Percentiles rank a stretch among this genome's conserved stretches.
Conservation (phyloP, 2,797 vertebrate species). For the Paratrypauchen microcephalus region DNA sequence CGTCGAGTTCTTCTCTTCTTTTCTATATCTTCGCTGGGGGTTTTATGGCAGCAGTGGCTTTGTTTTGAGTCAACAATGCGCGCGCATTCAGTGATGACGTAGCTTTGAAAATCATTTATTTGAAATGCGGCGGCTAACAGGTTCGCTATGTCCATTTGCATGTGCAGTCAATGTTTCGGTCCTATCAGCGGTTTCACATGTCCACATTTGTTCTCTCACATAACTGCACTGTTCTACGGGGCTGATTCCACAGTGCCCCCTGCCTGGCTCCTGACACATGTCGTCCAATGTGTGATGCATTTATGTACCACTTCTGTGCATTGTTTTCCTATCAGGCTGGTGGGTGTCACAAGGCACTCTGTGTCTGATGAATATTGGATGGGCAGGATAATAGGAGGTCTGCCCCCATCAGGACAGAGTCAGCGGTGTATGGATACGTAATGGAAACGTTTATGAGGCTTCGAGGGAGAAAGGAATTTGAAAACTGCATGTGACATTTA, state of each 20-base stretch:
- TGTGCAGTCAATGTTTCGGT: slow-evolving; percentile 15
- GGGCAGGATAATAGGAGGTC: slow-evolving; percentile 63
- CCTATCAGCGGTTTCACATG: slow-evolving; percentile 13
- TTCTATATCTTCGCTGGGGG: too few relatives aligned
- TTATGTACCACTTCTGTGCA: slow-evolving; percentile 46
- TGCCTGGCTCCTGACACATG: slow-evolving; percentile 37
- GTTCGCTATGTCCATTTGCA: too few relatives aligned
- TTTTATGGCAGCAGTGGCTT: too few relatives aligned
- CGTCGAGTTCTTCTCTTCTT: too few relatives aligned
- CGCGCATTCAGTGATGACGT: too few relatives aligned
- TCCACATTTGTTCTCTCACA: background rate
- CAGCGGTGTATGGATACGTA: slow-evolving; percentile 43
- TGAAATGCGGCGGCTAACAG: too few relatives aligned
- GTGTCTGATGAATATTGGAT: slow-evolving; percentile 73
- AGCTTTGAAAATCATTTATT: too few relatives aligned
- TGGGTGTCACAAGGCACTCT: slow-evolving; percentile 62
- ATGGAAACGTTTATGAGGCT: slow-evolving; percentile 53
- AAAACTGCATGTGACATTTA: slow-evolving; percentile 17
- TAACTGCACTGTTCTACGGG: background rate
- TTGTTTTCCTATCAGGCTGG: slow-evolving; percentile 60
- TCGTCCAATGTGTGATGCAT: slow-evolving; percentile 34
- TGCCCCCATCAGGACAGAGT: slow-evolving; percentile 50
- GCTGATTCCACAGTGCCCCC: slow-evolving; percentile 1
- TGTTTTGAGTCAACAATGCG: too few relatives aligned
- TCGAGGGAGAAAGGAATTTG: slow-evolving; percentile 15